A percentile compares a stretch with the other conserved stretches of the same genome.
phyloP scores from a whole-genome alignment of 1,140 invertebrate species.

The Calephelis virginiensis region DNA sequence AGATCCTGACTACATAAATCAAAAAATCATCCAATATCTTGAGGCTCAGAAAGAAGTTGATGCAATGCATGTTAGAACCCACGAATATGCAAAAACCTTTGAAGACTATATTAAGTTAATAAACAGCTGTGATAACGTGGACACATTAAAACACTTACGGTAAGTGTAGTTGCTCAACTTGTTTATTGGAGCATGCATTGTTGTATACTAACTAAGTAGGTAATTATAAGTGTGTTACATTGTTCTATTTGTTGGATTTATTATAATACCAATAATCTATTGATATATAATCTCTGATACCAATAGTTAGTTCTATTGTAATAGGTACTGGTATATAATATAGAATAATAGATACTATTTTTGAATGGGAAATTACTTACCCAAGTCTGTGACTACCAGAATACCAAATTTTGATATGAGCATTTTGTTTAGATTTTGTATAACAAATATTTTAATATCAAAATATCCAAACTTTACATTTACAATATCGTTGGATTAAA shows the following conservation, averaged over 20 bases:
- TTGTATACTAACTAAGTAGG: neutral
- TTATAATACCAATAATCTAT: too few relatives aligned
- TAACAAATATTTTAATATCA: too few relatives aligned
- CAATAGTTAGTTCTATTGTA: too few relatives aligned
- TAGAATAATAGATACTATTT: too few relatives aligned
- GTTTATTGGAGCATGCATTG: conserved; percentile 14
- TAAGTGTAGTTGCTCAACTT: conserved; percentile 48
- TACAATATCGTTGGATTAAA: too few relatives aligned
- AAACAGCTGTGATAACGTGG: conserved; percentile 87
- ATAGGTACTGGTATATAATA: too few relatives aligned
- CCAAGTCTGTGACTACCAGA: too few relatives aligned
- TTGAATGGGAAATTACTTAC: too few relatives aligned
- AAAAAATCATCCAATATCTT: conserved; percentile 90
- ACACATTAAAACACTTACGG: conserved; percentile 90
- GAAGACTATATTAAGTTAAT: conserved; percentile 94
- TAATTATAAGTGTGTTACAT: conserved; percentile 7
- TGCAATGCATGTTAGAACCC: conserved; percentile 88
- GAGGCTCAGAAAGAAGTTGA: conserved; percentile 87
- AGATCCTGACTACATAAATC: conserved; percentile 94
- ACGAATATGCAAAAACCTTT: conserved; percentile 93
- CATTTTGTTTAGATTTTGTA: too few relatives aligned
- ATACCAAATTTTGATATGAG: too few relatives aligned
- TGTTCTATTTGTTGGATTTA: neutral
- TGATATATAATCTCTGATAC: too few relatives aligned
- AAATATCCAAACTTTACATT: too few relatives aligned